Percentiles rank a stretch among this genome's conserved stretches.
phyloP scores from a whole-genome alignment of 1,140 invertebrate species.

The Drosophila leontia region DNA sequence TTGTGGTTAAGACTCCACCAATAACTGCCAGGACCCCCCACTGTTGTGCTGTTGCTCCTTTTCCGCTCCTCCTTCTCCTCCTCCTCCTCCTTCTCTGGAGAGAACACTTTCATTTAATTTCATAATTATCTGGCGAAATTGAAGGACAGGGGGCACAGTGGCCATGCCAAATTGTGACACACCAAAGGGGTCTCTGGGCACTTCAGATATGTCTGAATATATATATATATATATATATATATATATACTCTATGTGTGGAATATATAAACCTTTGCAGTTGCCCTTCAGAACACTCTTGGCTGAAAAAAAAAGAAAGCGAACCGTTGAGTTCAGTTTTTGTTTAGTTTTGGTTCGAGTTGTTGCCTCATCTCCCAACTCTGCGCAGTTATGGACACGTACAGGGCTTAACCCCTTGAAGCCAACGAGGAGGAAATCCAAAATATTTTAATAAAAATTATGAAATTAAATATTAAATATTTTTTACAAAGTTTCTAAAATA shows the following conservation, averaged over 20 bases:
- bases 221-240: no score
- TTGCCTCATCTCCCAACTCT: slow-evolving; percentile 47
- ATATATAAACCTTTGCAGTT: slow-evolving; percentile 13
- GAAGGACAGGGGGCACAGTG: background rate
- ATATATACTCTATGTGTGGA: background rate
- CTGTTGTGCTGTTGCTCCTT: background rate
- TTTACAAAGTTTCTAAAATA: background rate
- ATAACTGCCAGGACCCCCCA: slow-evolving; percentile 2
- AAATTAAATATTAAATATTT: no score
- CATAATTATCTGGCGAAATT: slow-evolving; percentile 53
- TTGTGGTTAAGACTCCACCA: slow-evolving; percentile 5
- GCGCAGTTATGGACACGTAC: slow-evolving; percentile 66
- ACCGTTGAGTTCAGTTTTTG: slow-evolving; percentile 42
- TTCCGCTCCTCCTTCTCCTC: background rate
- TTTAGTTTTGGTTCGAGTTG: slow-evolving; percentile 27
- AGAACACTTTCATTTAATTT: slow-evolving; percentile 55
- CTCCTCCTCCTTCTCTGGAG: background rate
- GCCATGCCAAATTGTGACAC: slow-evolving; percentile 48
- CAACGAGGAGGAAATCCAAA: background rate
- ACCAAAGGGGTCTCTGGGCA: slow-evolving; percentile 12
- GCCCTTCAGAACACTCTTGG: slow-evolving; percentile 6
- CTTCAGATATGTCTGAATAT: background rate
- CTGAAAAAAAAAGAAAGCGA: background rate
- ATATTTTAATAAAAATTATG: no score
- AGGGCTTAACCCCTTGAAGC: slow-evolving; percentile 1